These are phyloP conservation scores for Diacarnus erythraeanus DNA, from an alignment of 37 sponge, comb jelly and placozoan species.

Conservation along the genomic window DNA sequence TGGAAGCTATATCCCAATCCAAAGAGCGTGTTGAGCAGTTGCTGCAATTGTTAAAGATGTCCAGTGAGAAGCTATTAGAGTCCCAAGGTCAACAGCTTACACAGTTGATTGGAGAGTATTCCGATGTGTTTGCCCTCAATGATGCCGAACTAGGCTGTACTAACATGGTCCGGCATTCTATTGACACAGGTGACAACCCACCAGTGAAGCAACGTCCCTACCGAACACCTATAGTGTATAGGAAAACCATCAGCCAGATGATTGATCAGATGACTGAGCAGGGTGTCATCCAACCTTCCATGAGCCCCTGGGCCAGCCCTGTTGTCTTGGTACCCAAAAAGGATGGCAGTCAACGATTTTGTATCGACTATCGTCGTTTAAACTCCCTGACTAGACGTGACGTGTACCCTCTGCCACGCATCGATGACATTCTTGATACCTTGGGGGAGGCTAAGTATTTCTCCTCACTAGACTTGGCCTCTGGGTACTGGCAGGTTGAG, in stretches of 20 bases:
- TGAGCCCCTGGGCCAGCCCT: constrained; percentile 65
- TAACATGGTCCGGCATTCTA: constrained; percentile 22
- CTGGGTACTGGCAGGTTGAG: constrained; percentile 42
- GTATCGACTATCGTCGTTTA: constrained; percentile 59
- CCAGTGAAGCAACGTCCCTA: constrained; percentile 39
- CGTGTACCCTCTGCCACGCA: constrained; percentile 47
- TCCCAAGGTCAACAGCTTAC: constrained; percentile 4
- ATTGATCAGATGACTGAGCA: constrained; percentile 48
- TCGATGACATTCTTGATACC: constrained; percentile 33
- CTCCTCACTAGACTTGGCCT: constrained; percentile 44
- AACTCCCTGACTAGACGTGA: constrained; percentile 59
- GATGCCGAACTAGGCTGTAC: constrained; percentile 51
- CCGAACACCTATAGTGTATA: constrained; percentile 14
- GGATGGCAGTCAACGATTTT: constrained; percentile 51
- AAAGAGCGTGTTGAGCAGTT: not conserved
- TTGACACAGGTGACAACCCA: constrained; percentile 48
- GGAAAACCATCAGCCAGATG: constrained; percentile 27
- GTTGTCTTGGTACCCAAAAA: too few relatives aligned
- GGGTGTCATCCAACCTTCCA: constrained; percentile 47
- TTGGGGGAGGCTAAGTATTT: constrained; percentile 9
- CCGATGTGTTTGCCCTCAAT: constrained; percentile 47
- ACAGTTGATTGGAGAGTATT: not conserved
- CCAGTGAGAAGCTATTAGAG: not conserved
- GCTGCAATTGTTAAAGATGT: not conserved
- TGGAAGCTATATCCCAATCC: not conserved